Base-by-base conservation (phyloP, 2,113 vertebrate species). In the Gymnogyps californianus region DNA sequence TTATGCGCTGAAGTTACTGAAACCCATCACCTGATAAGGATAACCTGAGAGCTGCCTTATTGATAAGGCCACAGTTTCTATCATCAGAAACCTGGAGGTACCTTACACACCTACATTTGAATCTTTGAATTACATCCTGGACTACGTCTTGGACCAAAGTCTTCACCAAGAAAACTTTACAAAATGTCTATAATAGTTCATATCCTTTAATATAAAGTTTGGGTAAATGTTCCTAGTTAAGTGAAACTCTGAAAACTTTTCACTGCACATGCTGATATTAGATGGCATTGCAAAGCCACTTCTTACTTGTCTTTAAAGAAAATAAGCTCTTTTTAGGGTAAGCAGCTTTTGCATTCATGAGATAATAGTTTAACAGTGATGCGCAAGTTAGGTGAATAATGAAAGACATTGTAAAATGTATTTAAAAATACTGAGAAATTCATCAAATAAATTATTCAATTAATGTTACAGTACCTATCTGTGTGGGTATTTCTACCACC, bases 361-460 rank as follows among this genome's bases (percentile, higher is more conserved):
- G 16, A 58, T 51, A 66, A 55, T 28, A 78, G 25, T 61, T 91
- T 54, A 81, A 42, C 9, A 81, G 11, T 8, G n/a, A 47, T 59
- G 40, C 0, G 5, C 6, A 40, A 22, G 20, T 78, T n/a, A 67
- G 32, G 32, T 87, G 70, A 81, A 90, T 72, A 90, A 82, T 42
- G 38, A 74, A 96, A 93, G 55, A 64, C 2, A 4, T 52, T 91
- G 76, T 84, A 32, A 96, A 75, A 64, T 44, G 4, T 57, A 44
- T 76, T 84, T 44, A 22, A 82, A 96, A 94, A 84, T 76, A 65
- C 13, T 67, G n/a, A 82, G 59, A 84, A 87, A 64, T 78, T 83
- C 1, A 65, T 87, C 16, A 92, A 95, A 83, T 82, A 29, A 88
- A 94, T 87, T 91, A 75, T 93, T 95, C 38, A 64, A 20, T n/a